phyloP scores from a whole-genome alignment of 2,797 vertebrate genomes.

The Hoplostethus atlanticus region DNA sequence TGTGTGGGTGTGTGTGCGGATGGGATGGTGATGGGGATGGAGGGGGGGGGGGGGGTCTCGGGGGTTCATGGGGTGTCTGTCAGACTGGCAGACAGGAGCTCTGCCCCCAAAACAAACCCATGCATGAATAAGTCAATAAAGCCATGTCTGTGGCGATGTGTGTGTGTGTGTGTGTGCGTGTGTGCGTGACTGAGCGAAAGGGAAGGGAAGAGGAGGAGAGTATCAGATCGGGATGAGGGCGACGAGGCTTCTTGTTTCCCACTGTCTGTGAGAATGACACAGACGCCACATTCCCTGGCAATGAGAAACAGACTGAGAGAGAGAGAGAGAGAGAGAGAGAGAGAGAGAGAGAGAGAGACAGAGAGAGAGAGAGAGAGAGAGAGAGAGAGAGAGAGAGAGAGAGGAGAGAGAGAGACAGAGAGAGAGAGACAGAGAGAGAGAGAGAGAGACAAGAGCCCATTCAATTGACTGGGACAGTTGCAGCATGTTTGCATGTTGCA shows the following conservation, averaged over 20 bases:
- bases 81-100: slow-evolving; percentile 79
- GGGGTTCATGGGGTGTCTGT: slow-evolving; percentile 71
- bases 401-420: slow-evolving; percentile 29
- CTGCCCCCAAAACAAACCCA: slow-evolving; percentile 82
- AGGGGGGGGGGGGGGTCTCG: slow-evolving; percentile 49
- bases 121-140: slow-evolving; percentile 85
- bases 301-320: slow-evolving; percentile 77
- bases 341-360: slow-evolving; percentile 10
- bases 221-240: slow-evolving; percentile 60
- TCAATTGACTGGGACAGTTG: slow-evolving; percentile 64
- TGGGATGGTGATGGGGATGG: slow-evolving; percentile 24
- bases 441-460: slow-evolving; percentile 13
- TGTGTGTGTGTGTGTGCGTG: slow-evolving; percentile 30
- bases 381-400: slow-evolving; percentile 30
- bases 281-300: slow-evolving; percentile 82
- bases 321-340: slow-evolving; percentile 31
- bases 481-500: slow-evolving; percentile 54
- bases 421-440: not conserved
- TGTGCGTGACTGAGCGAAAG: slow-evolving; percentile 13
- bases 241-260: slow-evolving; percentile 68
- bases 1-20: not conserved
- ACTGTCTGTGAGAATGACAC: slow-evolving; percentile 78
- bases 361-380: not conserved
- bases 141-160: slow-evolving; percentile 47
- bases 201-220: slow-evolving; percentile 45